phyloP scores from a whole-genome alignment of 2,888 invertebrate species.

The Brachyptera putata region DNA sequence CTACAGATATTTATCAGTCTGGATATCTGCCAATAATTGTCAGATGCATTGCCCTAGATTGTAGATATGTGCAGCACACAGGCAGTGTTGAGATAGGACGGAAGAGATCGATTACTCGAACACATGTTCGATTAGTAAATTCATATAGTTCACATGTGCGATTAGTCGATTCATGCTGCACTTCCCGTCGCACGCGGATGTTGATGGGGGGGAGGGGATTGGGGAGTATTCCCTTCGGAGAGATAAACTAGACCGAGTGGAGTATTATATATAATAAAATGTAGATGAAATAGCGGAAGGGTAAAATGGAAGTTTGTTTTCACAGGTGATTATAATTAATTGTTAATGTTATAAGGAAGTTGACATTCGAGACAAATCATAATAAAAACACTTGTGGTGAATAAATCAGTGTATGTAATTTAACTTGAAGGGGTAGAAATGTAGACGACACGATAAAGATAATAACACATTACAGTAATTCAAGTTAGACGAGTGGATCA shows the following conservation, averaged over 20 bases:
- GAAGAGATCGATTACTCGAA: background rate
- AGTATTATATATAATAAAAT: too few species aligned
- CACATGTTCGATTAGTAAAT: background rate
- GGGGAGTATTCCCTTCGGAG: too few species aligned
- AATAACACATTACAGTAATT: too few species aligned
- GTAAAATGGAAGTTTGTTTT: background rate
- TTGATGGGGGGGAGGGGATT: too few species aligned
- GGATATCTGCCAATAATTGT: background rate
- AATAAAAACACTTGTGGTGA: background rate
- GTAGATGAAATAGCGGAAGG: background rate
- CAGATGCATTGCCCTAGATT: background rate
- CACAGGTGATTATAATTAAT: slow-evolving; percentile 3
- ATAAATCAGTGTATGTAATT: background rate
- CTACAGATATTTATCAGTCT: background rate
- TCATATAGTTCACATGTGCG: too few species aligned
- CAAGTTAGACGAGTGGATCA: too few species aligned
- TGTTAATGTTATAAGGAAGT: background rate
- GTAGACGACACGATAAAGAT: too few species aligned
- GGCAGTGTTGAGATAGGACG: background rate
- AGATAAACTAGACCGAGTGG: too few species aligned
- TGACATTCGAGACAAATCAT: background rate
- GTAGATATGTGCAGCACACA: too few species aligned
- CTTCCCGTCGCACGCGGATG: too few species aligned
- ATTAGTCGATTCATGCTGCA: too few species aligned
- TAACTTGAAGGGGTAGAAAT: background rate